A percentile compares a stretch with the other conserved stretches of the same genome.
These are phyloP conservation scores for Etheostoma cragini DNA, from an alignment of 2,113 vertebrate genomes.

Conservation along the genomic window DNA sequence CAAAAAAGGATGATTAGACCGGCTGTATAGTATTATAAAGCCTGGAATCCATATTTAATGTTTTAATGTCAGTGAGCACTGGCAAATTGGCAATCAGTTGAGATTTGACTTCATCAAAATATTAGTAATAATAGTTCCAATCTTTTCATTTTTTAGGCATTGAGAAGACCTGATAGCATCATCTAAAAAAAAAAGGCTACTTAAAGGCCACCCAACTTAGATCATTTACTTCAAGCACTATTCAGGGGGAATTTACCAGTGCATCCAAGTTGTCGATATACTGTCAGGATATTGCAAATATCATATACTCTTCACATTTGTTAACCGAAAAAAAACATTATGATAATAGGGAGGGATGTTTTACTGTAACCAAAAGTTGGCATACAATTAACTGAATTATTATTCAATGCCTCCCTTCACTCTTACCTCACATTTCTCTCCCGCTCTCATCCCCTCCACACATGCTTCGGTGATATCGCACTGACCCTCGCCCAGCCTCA, in stretches of 20 bases:
- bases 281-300: neutral
- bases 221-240: neutral
- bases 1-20: neutral
- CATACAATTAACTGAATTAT: neutral
- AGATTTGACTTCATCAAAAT: neutral
- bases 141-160: neutral
- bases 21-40: neutral
- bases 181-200: neutral
- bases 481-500: slow-evolving; percentile 85
- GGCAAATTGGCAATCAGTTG: neutral
- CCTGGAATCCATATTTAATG: neutral
- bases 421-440: slow-evolving; percentile 83
- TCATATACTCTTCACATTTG: neutral
- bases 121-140: neutral
- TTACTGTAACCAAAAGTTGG: too few species aligned
- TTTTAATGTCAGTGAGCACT: neutral
- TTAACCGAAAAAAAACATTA: neutral
- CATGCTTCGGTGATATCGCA: slow-evolving; percentile 88
- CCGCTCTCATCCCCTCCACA: slow-evolving; percentile 87
- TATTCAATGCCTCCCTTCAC: neutral
- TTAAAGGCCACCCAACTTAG: neutral
- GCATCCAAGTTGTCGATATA: neutral
- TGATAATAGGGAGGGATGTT: neutral
- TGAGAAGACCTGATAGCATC: neutral
- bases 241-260: neutral